Evolutionary conservation across 2,888 invertebrate species (phyloP).

Genomic region (Nephrotoma appendiculata): DNA sequence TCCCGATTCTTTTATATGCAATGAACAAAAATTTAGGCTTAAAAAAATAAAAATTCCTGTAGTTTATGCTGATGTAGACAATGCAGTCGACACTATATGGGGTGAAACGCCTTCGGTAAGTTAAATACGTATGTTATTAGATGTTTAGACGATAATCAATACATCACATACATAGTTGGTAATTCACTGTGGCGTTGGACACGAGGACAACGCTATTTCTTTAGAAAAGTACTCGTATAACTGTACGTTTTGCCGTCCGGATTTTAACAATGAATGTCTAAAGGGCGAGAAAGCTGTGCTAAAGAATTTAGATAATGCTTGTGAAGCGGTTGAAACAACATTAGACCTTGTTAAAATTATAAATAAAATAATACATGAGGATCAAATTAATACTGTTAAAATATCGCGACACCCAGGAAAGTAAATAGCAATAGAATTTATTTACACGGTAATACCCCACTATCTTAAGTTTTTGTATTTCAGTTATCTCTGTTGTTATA

Average conservation of each 20-base stretch:
- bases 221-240: constrained; percentile 30
- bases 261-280: constrained; percentile 23
- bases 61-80: constrained; percentile 46
- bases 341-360: constrained; percentile 33
- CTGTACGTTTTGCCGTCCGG: constrained; percentile 24
- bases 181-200: constrained; percentile 31
- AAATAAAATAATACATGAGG: constrained; percentile 14
- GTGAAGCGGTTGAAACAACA: constrained; percentile 20
- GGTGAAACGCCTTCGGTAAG: constrained; percentile 44
- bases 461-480: constrained; percentile 6
- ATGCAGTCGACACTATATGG: constrained; percentile 47
- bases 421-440: not conserved
- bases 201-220: constrained; percentile 21
- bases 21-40: constrained; percentile 33
- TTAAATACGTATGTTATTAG: not conserved
- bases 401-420: constrained; percentile 39
- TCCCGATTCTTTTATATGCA: constrained; percentile 23
- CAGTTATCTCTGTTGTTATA: constrained; percentile 63
- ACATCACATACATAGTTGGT: constrained; percentile 20
- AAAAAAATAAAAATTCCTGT: constrained; percentile 45
- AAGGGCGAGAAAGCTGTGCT: constrained; percentile 17
- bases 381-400: constrained; percentile 1
- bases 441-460: too few species aligned
- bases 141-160: not conserved
- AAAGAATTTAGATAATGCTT: constrained; percentile 14